These are phyloP conservation scores for Scomberomorus guttatus DNA, from an alignment of 2,797 vertebrate genomes.

Conservation along the genomic window DNA sequence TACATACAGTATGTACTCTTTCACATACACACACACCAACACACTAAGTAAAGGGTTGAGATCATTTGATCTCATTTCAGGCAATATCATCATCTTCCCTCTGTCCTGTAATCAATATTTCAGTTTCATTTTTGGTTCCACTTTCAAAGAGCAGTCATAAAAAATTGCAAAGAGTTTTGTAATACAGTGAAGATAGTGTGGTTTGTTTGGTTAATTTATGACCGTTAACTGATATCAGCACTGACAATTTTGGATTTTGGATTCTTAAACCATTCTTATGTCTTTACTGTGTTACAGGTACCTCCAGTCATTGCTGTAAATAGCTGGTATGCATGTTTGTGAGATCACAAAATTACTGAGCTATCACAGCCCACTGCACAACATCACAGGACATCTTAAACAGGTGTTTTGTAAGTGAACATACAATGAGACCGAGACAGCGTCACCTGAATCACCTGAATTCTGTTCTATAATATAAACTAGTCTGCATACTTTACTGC, in stretches of 20 bases:
- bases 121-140: constrained; percentile 34
- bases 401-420: neutral
- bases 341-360: neutral
- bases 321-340: neutral
- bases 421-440: neutral
- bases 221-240: neutral
- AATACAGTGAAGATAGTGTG: neutral
- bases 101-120: constrained; percentile 57
- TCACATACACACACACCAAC: neutral
- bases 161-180: constrained; percentile 21
- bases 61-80: constrained; percentile 63
- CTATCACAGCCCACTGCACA: neutral
- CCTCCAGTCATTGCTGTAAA: neutral
- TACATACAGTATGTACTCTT: neutral
- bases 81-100: constrained; percentile 54
- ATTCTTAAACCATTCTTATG: neutral
- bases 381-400: neutral
- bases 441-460: neutral
- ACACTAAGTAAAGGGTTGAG: constrained; percentile 37
- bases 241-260: neutral
- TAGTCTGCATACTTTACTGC: neutral
- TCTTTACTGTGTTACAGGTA: neutral
- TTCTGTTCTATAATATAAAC: too few relatives aligned
- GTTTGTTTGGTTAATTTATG: constrained; percentile 36
- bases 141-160: constrained; percentile 42